Evolutionary conservation across 2,888 invertebrate genomes (phyloP).

Genomic region (Athripsodes cinereus): DNA sequence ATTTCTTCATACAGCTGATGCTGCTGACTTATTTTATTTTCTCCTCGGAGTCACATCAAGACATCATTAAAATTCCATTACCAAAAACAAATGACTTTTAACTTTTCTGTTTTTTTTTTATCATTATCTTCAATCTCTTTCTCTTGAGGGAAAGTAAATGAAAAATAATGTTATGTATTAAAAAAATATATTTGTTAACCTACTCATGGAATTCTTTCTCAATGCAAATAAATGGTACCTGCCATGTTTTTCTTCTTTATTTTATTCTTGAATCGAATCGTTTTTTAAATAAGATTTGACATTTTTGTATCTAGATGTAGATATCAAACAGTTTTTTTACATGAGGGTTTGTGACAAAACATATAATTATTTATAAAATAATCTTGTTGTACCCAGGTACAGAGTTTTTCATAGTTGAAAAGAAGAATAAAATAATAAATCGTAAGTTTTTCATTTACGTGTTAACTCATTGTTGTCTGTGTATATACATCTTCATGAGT

Average conservation of each 20-base stretch:
- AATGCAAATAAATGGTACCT: no score
- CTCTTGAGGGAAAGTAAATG: neutral
- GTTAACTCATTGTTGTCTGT: no score
- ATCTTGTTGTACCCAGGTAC: no score
- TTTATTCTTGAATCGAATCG: neutral
- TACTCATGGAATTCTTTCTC: neutral
- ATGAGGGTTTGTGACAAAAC: no score
- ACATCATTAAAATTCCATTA: slow-evolving; percentile 29
- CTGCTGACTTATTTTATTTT: slow-evolving; percentile 2
- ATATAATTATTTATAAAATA: no score
- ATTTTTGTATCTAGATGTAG: no score
- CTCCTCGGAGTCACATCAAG: slow-evolving; percentile 25
- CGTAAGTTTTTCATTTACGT: no score
- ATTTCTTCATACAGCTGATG: no score
- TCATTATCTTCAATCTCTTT: slow-evolving; percentile 3
- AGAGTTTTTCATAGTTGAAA: no score
- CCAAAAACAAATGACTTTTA: slow-evolving; percentile 28
- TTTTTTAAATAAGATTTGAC: neutral
- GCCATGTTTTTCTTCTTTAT: neutral
- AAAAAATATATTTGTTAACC: neutral
- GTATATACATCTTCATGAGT: no score
- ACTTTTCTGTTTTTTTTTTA: slow-evolving; percentile 18
- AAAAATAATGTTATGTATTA: neutral
- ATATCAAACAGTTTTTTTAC: no score
- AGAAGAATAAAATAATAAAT: no score